Evolutionary conservation across 2,888 invertebrate genomes (phyloP), one percentile per base, ranked within the genome.

Genomic region (Drosophila anceps): DNA sequence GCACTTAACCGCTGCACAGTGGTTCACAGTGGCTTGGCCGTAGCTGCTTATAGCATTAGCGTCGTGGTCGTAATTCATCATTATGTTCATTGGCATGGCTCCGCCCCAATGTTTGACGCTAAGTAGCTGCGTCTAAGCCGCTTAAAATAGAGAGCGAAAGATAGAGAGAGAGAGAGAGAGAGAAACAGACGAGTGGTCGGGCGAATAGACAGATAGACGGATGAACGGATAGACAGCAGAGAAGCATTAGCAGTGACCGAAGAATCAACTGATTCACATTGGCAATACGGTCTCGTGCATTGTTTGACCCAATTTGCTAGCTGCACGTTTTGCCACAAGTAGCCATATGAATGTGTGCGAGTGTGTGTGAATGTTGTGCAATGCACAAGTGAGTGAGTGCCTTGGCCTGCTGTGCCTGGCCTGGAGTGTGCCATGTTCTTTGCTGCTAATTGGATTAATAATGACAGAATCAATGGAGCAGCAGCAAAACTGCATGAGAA

Each of bases 371-470:
- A 24, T 75, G 63, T 73, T 78, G 70, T 66, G 78, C 76, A 79
- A 69, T 69, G 24, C 41, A n/a, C 33, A 31, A 54, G 67, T 53
- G 60, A 46, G 48, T 44, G 50, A 37, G 37, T 54, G 54, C 51
- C 66, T 61, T 29, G 60, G 73, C 57, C 61, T 58, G 54, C 57
- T 57, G 57, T 43, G 62, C 60, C 54, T 51, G 62, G 67, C 58
- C 71, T 20, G 68, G 64, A 71, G 65, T 65, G 73, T 53, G 76
- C 57, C 66, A 43, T 76, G 81, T 86, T 84, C 84, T 84, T 78
- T 74, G 82, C 81, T 70, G 69, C 71, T 84, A 84, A 84, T 84
- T 84, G 84, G 84, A 84, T 84, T 84, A 84, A 82, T 84, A 84
- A 84, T 82, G 86, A 81, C 82, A 84, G 82, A 82, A 74, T 84